phyloP scores from a whole-genome alignment of 2,797 vertebrate species.

The Microhierax caerulescens region DNA sequence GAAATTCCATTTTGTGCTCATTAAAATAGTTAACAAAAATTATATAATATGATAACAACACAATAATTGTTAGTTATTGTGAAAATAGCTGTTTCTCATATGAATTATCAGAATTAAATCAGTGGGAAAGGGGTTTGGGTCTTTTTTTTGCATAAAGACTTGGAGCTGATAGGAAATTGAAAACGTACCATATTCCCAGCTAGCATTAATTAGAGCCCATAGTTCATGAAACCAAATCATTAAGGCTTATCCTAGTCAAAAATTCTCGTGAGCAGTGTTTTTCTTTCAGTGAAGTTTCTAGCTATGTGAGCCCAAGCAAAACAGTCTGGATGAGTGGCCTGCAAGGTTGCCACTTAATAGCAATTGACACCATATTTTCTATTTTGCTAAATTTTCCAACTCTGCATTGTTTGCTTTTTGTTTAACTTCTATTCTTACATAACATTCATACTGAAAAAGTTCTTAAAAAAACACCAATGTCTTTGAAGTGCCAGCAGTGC shows the following conservation, averaged over 20 bases:
- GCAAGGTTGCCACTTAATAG: neutral
- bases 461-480: slow-evolving; percentile 35
- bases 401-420: neutral
- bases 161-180: neutral
- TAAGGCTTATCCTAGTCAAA: neutral
- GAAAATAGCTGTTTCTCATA: neutral
- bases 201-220: neutral
- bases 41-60: too few relatives aligned
- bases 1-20: neutral
- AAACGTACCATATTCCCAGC: neutral
- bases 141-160: neutral
- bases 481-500: slow-evolving; percentile 78
- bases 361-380: neutral
- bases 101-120: neutral
- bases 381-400: neutral
- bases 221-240: neutral
- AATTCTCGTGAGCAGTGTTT: neutral
- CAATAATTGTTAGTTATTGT: too few relatives aligned
- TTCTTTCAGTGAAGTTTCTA: neutral
- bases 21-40: too few relatives aligned
- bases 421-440: slow-evolving; percentile 2
- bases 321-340: neutral
- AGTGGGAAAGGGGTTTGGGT: neutral
- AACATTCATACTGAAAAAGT: neutral
- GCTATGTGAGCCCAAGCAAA: neutral